A percentile compares a stretch with the other conserved stretches of the same genome.
Evolutionary conservation across 2,797 vertebrate genomes (phyloP).

Genomic region (Takifugu ocellatus): DNA sequence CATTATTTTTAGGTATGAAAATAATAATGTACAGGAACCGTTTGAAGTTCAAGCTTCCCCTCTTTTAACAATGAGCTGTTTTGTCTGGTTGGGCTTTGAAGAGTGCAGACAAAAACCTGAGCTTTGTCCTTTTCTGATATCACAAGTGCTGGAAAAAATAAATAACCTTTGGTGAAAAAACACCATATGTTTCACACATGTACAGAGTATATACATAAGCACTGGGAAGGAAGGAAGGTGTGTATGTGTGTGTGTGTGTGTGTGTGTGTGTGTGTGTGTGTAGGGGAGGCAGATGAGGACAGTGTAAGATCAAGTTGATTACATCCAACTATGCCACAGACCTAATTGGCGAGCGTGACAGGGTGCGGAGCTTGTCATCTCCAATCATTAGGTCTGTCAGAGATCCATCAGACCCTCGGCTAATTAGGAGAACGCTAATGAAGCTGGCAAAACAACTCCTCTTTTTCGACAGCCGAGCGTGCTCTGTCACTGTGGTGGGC

Average conservation of each 20-base stretch:
- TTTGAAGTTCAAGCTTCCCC: constrained; percentile 56
- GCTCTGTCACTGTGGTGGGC: constrained; percentile 22
- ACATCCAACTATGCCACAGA: constrained; percentile 95
- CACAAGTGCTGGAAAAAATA: constrained; percentile 58
- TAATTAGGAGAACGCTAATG: constrained; percentile 99
- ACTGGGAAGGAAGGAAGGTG: constrained; percentile 67
- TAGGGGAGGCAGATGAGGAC: constrained; percentile 36
- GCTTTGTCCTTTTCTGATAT: constrained; percentile 73
- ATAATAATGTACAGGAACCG: constrained; percentile 7
- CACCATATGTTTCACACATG: not conserved
- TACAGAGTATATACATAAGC: not conserved
- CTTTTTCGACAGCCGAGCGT: constrained; percentile 79
- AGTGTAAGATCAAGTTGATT: constrained; percentile 98
- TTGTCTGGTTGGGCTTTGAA: constrained; percentile 69
- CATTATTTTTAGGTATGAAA: constrained; percentile 25
- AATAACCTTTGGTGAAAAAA: constrained; percentile 67
- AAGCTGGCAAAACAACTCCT: constrained; percentile 99
- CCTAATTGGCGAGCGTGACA: constrained; percentile 99
- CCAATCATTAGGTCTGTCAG: constrained; percentile 99
- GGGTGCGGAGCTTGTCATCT: constrained; percentile 97
- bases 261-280: constrained; percentile 58
- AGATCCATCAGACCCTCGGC: constrained; percentile 98
- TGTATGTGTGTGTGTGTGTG: not conserved
- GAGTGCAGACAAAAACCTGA: constrained; percentile 68
- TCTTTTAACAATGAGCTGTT: constrained; percentile 62